Base-by-base conservation (phyloP, 2,797 vertebrate species). In the Myripristis murdjan region DNA sequence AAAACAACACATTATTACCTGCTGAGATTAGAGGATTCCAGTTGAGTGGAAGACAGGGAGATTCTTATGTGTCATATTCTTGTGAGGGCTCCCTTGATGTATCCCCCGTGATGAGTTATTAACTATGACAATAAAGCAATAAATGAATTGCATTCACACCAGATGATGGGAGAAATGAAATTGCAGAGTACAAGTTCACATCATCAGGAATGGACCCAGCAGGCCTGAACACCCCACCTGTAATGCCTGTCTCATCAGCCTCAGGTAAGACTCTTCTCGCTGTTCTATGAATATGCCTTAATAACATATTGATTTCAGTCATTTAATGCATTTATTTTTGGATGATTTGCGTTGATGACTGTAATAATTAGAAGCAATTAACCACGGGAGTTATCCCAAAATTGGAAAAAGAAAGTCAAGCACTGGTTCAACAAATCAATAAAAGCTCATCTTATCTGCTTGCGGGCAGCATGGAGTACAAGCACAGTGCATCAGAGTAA, bases 161-260 rank as follows among this genome's bases (percentile, higher is more conserved):
- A 77, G 73, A 77, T 65, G 65, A 75, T 52, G 77, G 75, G 85
- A 57, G 71, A 75, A 74, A 85, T 87, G 83, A 86, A 81, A 79
- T 66, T 70, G 51, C 77, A 88, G 84, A 90, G 84, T 83, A 70
- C 81, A 89, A 91, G 88, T 91, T 92, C 55, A 78, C 60, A 70
- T 66, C 75, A 64, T 75, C 33, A 77, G 71, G 76, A 87, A 84
- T 86, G 89, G 84, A 91, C 77, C 75, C 69, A 64, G 65, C 22
- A 87, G 90, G 84, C 90, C 89, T 83, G 85, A 82, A 59, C 59
- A 41, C 73, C 79, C 47, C 82, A 89, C 88, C 89, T 91, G 87
- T 80, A 43, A 81, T 81, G 73, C 72, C 66, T 58, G 1, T 44
- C 67, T 83, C 77, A 70, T 79, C 87, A 63, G 48, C 76, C 74